Percentiles rank a stretch among this genome's conserved stretches.
Conservation (phyloP, 1,140 invertebrate species). For the Orius laevigatus region DNA sequence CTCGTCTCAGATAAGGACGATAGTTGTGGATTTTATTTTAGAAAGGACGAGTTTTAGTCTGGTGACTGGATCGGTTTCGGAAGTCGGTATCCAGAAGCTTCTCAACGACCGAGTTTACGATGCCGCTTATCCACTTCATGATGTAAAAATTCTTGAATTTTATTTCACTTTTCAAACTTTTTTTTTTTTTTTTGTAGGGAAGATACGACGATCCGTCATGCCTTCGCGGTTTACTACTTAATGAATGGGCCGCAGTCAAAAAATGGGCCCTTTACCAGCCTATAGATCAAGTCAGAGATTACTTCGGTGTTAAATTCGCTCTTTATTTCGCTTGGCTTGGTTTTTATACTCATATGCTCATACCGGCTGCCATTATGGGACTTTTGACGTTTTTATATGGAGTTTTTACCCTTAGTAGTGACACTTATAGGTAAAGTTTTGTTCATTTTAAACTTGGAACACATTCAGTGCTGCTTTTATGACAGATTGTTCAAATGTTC, state of each 20-base stretch:
- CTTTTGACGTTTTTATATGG: conserved; percentile 69
- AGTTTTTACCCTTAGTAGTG: conserved; percentile 34
- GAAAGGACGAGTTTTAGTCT: conserved; percentile 66
- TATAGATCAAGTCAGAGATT: conserved; percentile 65
- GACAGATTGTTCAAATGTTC: not conserved
- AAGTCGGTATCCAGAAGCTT: conserved; percentile 71
- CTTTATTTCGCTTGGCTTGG: conserved; percentile 95
- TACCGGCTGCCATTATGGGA: conserved; percentile 72
- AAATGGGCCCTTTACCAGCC: conserved; percentile 78
- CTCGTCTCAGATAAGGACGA: conserved; percentile 15
- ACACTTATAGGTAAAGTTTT: not conserved
- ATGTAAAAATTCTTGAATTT: conserved; percentile 37
- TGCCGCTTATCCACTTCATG: conserved; percentile 80
- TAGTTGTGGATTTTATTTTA: conserved; percentile 79
- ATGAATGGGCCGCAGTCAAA: conserved; percentile 32
- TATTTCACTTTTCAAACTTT: no score
- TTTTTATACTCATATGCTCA: conserved; percentile 86
- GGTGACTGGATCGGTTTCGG: conserved; percentile 41
- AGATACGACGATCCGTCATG: not conserved
- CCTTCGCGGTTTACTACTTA: conserved; percentile 8
- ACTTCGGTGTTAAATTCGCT: conserved; percentile 85
- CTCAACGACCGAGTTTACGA: conserved; percentile 58
- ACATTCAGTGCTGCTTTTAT: not conserved
- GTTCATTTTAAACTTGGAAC: not conserved
- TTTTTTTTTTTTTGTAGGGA: conserved; percentile 11